phyloP scores from a whole-genome alignment of 2,888 invertebrate genomes.

The Monopis laevigella region DNA sequence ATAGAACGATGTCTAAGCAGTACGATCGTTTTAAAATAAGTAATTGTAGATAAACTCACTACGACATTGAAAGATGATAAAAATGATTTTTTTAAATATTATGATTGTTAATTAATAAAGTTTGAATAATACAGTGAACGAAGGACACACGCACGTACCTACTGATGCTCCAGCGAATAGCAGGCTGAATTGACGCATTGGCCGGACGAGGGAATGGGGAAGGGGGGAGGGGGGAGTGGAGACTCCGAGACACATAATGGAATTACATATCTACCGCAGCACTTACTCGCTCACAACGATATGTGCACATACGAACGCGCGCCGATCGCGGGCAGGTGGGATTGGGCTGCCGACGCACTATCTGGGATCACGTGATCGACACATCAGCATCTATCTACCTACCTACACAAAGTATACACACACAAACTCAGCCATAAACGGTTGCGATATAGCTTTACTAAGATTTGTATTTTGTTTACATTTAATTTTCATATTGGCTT shows the following conservation, averaged over 20 bases:
- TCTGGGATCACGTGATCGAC: conserved; percentile 39
- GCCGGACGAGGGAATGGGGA: conserved; percentile 42
- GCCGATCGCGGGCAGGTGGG: conserved; percentile 24
- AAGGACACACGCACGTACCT: too few species aligned
- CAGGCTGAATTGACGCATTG: conserved; percentile 53
- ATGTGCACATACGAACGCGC: conserved; percentile 17
- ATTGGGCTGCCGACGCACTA: conserved; percentile 34
- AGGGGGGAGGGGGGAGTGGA: conserved; percentile 28
- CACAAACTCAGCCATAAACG: too few species aligned
- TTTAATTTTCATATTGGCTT: too few species aligned
- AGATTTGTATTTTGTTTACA: conserved; percentile 28
- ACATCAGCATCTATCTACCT: too few species aligned
- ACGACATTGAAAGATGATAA: too few species aligned
- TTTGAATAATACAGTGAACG: too few species aligned
- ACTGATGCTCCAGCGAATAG: conserved; percentile 45
- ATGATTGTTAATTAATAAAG: too few species aligned
- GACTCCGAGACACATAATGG: conserved; percentile 49
- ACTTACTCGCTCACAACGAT: conserved; percentile 21
- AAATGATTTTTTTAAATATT: too few species aligned
- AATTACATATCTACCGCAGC: conserved; percentile 57
- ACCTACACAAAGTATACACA: too few species aligned
- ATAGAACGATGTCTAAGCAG: conserved; percentile 24
- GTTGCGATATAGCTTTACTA: too few species aligned
- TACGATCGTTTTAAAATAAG: not conserved
- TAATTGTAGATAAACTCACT: conserved; percentile 4